A percentile compares a stretch with the other conserved stretches of the same genome.
Conservation (phyloP, 2,888 invertebrate genomes). For the Aradus depressus region DNA sequence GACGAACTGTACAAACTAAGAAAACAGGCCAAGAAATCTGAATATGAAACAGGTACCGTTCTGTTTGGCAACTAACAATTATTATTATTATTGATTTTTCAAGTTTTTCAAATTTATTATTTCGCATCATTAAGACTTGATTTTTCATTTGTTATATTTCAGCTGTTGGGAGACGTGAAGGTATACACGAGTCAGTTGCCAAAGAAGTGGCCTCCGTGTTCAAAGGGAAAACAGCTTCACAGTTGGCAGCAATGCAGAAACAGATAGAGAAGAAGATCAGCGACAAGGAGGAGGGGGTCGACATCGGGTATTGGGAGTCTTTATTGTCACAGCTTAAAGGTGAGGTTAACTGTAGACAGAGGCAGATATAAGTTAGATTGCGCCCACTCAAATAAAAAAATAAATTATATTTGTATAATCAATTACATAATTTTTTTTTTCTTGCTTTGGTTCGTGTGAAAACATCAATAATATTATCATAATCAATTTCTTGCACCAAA, state of each 20-base stretch:
- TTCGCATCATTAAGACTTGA: neutral
- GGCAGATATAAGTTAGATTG: too few species aligned
- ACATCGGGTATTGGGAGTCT: constrained; percentile 97
- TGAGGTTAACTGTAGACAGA: constrained; percentile 31
- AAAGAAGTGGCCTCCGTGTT: constrained; percentile 82
- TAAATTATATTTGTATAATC: too few species aligned
- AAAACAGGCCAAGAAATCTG: constrained; percentile 54
- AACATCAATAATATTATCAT: too few species aligned
- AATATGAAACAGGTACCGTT: constrained; percentile 43
- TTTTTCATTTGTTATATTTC: constrained; percentile 28
- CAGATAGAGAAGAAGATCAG: constrained; percentile 80
- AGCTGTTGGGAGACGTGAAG: constrained; percentile 52
- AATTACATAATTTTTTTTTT: too few species aligned
- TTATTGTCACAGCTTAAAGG: constrained; percentile 85
- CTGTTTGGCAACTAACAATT: neutral
- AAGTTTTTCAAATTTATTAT: neutral
- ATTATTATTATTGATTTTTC: neutral
- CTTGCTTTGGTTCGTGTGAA: too few species aligned
- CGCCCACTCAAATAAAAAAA: too few species aligned
- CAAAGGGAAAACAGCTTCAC: constrained; percentile 81
- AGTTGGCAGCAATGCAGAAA: constrained; percentile 68
- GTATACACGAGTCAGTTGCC: constrained; percentile 84
- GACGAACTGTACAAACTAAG: constrained; percentile 82
- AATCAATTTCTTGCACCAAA: too few species aligned
- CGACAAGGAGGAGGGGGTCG: constrained; percentile 76